phyloP scores from a whole-genome alignment of 2,888 invertebrate species.

The Lottia scabra region DNA sequence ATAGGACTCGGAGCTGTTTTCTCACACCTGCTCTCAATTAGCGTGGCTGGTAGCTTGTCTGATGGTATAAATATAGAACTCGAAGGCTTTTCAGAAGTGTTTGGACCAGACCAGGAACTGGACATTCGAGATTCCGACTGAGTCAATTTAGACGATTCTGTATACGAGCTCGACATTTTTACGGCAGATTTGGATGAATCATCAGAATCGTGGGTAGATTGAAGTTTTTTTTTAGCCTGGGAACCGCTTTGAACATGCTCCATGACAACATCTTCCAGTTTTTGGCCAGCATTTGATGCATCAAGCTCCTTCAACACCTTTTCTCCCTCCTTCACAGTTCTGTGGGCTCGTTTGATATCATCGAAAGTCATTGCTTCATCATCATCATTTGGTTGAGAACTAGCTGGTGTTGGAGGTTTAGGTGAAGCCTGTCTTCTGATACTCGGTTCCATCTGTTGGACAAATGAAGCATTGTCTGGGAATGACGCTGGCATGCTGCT shows the following conservation, averaged over 20 bases:
- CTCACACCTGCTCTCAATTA: conserved; percentile 2
- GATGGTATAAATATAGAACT: background rate
- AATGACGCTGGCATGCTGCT: background rate
- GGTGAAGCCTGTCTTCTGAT: background rate
- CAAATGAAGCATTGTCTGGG: background rate
- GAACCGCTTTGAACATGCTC: background rate
- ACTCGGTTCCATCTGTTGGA: background rate
- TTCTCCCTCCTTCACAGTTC: background rate
- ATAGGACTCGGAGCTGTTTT: conserved; percentile 22
- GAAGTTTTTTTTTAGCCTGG: background rate
- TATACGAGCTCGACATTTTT: background rate
- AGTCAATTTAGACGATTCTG: background rate
- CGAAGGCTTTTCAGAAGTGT: background rate
- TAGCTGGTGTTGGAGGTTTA: background rate
- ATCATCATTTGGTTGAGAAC: background rate
- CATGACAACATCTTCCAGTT: background rate
- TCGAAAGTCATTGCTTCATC: background rate
- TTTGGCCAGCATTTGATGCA: background rate
- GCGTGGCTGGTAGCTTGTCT: conserved; percentile 1
- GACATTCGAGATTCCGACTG: background rate
- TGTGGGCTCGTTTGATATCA: background rate
- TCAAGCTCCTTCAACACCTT: background rate
- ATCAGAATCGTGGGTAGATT: too few species aligned
- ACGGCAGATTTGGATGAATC: too few species aligned
- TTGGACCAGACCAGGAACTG: background rate